A percentile compares a stretch with the other conserved stretches of the same genome.
These are phyloP conservation scores for Melanotaenia boesemani DNA, from an alignment of 2,797 vertebrate species.

Conservation along the genomic window DNA sequence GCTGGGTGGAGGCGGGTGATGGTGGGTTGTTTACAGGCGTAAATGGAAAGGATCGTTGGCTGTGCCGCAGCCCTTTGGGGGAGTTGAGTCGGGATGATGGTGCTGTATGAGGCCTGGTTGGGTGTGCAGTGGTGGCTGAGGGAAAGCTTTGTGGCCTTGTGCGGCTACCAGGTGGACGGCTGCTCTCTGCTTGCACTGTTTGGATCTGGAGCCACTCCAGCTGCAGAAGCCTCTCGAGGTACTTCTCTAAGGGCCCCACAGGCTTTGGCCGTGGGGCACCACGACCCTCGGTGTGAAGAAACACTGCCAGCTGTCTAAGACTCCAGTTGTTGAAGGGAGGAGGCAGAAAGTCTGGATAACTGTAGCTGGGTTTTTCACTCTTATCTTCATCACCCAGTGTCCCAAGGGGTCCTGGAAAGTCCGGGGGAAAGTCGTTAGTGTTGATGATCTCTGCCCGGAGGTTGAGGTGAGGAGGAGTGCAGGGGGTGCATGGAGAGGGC, in stretches of 20 bases:
- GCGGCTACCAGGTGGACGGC: conserved; percentile 67
- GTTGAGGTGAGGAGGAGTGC: conserved; percentile 92
- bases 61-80: conserved; percentile 82
- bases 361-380: conserved; percentile 73
- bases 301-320: conserved; percentile 87
- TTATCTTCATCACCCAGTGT: conserved; percentile 63
- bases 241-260: conserved; percentile 87
- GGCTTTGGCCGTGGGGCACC: conserved; percentile 81
- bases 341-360: conserved; percentile 92
- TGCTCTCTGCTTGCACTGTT: conserved; percentile 88
- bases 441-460: conserved; percentile 93
- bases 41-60: conserved; percentile 78
- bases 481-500: conserved; percentile 91
- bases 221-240: conserved; percentile 89
- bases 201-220: conserved; percentile 95
- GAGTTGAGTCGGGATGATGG: conserved; percentile 84
- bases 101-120: conserved; percentile 83
- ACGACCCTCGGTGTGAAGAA: conserved; percentile 87
- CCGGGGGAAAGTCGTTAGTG: conserved; percentile 81
- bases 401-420: conserved; percentile 75
- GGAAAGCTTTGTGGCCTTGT: conserved; percentile 64
- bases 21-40: conserved; percentile 77
- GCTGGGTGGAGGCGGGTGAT: conserved; percentile 70
- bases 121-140: conserved; percentile 61
- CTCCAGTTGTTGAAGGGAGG: conserved; percentile 95